Percentiles rank a stretch among this genome's conserved stretches.
These are phyloP conservation scores for Hirtodrosophila duncani DNA, from an alignment of 2,888 invertebrate genomes.

Conservation along the genomic window DNA sequence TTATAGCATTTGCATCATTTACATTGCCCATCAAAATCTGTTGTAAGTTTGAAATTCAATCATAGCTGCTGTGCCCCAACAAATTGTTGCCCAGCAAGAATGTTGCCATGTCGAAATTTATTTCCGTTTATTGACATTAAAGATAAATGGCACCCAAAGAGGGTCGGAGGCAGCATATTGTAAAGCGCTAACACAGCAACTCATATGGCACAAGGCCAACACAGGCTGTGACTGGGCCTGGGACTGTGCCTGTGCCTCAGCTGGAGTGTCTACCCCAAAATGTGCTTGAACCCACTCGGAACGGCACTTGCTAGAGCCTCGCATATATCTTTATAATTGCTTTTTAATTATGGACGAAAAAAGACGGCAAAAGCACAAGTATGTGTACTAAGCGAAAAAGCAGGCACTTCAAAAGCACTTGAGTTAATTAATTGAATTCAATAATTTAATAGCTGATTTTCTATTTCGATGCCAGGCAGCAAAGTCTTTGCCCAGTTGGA, in stretches of 20 bases:
- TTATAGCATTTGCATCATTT: conserved; percentile 31
- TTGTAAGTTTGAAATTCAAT: conserved; percentile 34
- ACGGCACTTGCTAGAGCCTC: conserved; percentile 29
- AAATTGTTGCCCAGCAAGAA: neutral
- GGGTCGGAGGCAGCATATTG: neutral
- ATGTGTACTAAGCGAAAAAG: conserved; percentile 5
- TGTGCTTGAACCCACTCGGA: conserved; percentile 5
- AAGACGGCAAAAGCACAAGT: neutral
- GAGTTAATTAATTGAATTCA: conserved; percentile 44
- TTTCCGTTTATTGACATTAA: conserved; percentile 50
- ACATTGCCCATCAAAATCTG: conserved; percentile 28
- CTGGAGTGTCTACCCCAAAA: too few relatives aligned
- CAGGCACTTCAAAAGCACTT: conserved; percentile 42
- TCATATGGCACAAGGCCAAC: conserved; percentile 30
- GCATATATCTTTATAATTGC: conserved; percentile 43
- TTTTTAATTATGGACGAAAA: conserved; percentile 54
- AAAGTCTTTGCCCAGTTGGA: conserved; percentile 4
- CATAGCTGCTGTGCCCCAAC: conserved; percentile 6
- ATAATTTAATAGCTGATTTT: conserved; percentile 51
- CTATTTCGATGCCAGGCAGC: conserved; percentile 17
- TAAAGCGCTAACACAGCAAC: conserved; percentile 2
- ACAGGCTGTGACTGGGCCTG: neutral
- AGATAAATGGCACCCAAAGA: conserved; percentile 33
- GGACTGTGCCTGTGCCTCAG: conserved; percentile 1
- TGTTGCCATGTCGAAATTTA: conserved; percentile 30